These are phyloP conservation scores for Suncus etruscus DNA, from an alignment of 2,113 vertebrate genomes.

Conservation along the genomic window DNA sequence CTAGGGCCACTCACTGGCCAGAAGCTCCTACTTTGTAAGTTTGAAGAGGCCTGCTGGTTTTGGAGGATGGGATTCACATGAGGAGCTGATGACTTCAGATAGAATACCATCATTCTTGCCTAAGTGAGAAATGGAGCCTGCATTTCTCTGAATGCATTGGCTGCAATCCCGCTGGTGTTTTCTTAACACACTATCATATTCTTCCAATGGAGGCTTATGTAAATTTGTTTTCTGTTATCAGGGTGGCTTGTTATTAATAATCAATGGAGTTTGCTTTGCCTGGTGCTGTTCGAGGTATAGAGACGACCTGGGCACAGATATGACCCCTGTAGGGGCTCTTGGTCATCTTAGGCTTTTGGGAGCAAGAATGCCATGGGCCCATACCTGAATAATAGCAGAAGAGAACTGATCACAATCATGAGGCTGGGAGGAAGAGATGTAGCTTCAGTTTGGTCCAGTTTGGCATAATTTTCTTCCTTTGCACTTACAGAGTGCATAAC, in stretches of 20 bases:
- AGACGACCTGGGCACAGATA: neutral
- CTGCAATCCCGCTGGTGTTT: constrained; percentile 67
- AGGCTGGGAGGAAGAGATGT: neutral
- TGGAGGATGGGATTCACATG: constrained; percentile 45
- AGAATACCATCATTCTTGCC: neutral
- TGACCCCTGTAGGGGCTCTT: neutral
- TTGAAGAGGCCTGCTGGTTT: neutral
- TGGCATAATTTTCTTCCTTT: neutral
- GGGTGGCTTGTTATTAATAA: constrained; percentile 26
- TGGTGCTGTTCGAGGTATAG: neutral
- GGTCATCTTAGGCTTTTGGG: neutral
- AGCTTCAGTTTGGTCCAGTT: neutral
- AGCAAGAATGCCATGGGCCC: neutral
- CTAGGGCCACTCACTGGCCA: too few relatives aligned
- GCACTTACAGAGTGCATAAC: neutral
- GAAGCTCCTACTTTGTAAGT: too few relatives aligned
- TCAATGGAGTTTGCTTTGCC: constrained; percentile 24
- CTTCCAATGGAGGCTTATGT: constrained; percentile 63
- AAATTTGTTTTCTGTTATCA: constrained; percentile 55
- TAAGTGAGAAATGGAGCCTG: neutral
- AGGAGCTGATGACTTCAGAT: constrained; percentile 4
- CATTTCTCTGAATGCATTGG: constrained; percentile 37
- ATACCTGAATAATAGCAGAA: neutral
- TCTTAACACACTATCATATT: constrained; percentile 56
- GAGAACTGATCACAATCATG: neutral